Conservation (phyloP, 2,888 invertebrate genomes). For the Drosophila anomelani region DNA sequence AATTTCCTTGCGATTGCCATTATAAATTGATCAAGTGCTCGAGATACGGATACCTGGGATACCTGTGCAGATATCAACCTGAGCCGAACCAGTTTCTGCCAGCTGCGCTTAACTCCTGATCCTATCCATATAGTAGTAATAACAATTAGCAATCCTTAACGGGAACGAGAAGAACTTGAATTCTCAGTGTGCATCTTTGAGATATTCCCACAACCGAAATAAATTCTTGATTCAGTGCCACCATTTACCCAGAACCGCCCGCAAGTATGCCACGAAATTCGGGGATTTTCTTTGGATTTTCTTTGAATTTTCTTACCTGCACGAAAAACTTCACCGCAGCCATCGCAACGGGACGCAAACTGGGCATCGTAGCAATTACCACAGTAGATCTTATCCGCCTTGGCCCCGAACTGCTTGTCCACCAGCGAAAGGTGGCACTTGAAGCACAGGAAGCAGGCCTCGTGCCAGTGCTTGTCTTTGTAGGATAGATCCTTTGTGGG, state of each 20-base stretch:
- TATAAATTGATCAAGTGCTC: conserved; percentile 39
- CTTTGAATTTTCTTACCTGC: conserved; percentile 92
- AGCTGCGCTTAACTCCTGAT: conserved; percentile 2
- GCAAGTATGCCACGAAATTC: conserved; percentile 60
- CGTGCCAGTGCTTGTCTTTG: conserved; percentile 99
- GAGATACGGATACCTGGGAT: conserved; percentile 21
- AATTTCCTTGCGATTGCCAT: conserved; percentile 53
- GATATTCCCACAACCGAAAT: conserved; percentile 8
- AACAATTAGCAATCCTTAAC: conserved; percentile 15
- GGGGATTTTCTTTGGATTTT: neutral
- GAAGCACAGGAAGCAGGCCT: conserved; percentile 99
- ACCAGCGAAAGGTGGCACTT: conserved; percentile 99
- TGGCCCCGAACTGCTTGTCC: conserved; percentile 99
- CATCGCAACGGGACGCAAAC: conserved; percentile 99
- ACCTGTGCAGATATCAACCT: conserved; percentile 12
- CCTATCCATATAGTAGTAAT: neutral
- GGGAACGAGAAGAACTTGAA: conserved; percentile 16
- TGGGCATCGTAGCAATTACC: conserved; percentile 99
- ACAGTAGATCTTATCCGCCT: conserved; percentile 99
- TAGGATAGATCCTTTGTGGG: conserved; percentile 97
- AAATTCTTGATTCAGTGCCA: neutral
- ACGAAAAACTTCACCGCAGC: conserved; percentile 99
- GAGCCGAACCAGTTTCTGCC: conserved; percentile 21
- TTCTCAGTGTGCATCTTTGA: conserved; percentile 14
- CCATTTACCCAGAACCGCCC: conserved; percentile 42